Base-by-base conservation (phyloP, 2,888 invertebrate species). In the Amphiduros pacificus region DNA sequence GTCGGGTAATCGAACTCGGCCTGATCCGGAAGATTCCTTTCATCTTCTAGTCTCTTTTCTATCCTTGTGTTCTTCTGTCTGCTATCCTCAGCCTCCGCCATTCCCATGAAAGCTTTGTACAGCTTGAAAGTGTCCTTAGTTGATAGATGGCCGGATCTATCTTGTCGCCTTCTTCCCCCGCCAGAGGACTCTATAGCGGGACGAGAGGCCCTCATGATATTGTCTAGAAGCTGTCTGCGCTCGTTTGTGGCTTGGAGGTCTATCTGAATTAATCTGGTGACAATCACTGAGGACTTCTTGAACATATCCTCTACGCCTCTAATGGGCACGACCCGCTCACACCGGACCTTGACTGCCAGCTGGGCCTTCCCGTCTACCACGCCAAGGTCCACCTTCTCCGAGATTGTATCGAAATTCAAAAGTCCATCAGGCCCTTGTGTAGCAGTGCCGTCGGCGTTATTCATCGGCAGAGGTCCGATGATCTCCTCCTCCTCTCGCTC, bases 221-320 rank as follows among this genome's bases (percentile, higher is more conserved):
- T 72, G 22, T 77, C 69, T 61, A 77, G 78, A 55, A 80, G 67
- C 14, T 74, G 73, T 36, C 77, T 67, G 22, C 80, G 68, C 62
- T 79, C 79, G 31, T 75, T 76, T 11, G 76, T 80, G 24, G 77
- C 80, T 41, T 73, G 66, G 44, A 81, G 68, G 66, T 81, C 80
- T n/a, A 81, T 77, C 64, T 81, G 79, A 50, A 80, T 79, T 22
- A 75, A 71, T 3, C 81, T 60, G 6, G 80, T 80, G 9, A 81
- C 80, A 48, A 80, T 77, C 27, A 80, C 81, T 29, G 78, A 75
- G 24, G 75, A 77, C 67, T 80, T 81, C 53, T 78, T 71, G 76
- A 78, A 81, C 54, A 81, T 75, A 64, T 81, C 78, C 57, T 76
- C 76, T 52, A 77, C 77, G 6, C 75, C 72, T 59, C 78, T 74